Conservation (phyloP, 1,140 invertebrate genomes). For the Melipona quadrifasciata region DNA sequence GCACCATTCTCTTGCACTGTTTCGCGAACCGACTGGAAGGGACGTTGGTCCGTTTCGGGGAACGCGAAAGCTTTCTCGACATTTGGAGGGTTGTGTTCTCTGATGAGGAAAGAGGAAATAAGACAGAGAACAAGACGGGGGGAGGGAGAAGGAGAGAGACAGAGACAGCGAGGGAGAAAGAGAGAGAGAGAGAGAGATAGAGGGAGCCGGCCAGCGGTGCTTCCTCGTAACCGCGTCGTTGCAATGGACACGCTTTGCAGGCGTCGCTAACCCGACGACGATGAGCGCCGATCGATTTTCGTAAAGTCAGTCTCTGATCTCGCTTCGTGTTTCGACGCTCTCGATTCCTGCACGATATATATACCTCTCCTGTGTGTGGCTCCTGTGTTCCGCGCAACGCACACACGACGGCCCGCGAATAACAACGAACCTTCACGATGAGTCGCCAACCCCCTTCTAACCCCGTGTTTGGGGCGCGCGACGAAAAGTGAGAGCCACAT, state of each 20-base stretch:
- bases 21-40: not conserved
- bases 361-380: conserved; percentile 4
- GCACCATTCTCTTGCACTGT: conserved; percentile 3
- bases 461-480: too few relatives aligned
- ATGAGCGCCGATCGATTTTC: conserved; percentile 66
- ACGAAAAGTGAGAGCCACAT: not conserved
- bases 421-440: conserved; percentile 19
- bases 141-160: not conserved
- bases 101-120: conserved; percentile 15
- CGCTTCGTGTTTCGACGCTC: conserved; percentile 66
- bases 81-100: conserved; percentile 9
- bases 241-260: conserved; percentile 51
- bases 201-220: not conserved
- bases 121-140: not conserved
- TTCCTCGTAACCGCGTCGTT: conserved; percentile 53
- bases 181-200: conserved; percentile 9
- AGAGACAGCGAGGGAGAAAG: conserved; percentile 1
- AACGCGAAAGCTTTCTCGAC: not conserved
- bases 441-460: not conserved
- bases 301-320: conserved; percentile 64
- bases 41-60: not conserved
- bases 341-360: conserved; percentile 63
- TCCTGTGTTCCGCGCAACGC: conserved; percentile 32
- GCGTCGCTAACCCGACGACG: conserved; percentile 64
- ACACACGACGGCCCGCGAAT: conserved; percentile 1